These are phyloP conservation scores for Teleogryllus oceanicus DNA, from an alignment of 2,888 invertebrate species.

Conservation along the genomic window DNA sequence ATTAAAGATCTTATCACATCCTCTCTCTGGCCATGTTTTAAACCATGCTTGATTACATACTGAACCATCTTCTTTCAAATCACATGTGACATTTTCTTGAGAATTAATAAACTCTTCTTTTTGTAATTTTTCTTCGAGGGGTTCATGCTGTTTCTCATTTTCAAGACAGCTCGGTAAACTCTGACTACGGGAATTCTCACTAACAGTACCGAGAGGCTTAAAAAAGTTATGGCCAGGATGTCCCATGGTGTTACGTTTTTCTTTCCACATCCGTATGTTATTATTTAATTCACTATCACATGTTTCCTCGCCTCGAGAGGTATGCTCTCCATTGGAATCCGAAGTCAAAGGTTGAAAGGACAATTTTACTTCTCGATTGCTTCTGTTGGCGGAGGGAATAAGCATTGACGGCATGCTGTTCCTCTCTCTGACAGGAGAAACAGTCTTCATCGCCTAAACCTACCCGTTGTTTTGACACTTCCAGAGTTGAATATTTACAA, in stretches of 20 bases:
- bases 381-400: neutral
- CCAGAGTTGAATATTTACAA: neutral
- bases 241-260: slow-evolving; percentile 36
- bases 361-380: neutral
- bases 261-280: slow-evolving; percentile 25
- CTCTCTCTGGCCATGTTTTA: slow-evolving; percentile 54
- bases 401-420: slow-evolving; percentile 18
- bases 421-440: neutral
- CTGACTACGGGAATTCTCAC: slow-evolving; percentile 44
- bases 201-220: slow-evolving; percentile 37
- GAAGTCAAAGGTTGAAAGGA: neutral
- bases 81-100: slow-evolving; percentile 39
- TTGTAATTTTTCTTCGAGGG: neutral
- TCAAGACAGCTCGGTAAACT: slow-evolving; percentile 49
- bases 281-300: slow-evolving; percentile 10
- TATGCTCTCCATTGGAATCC: neutral
- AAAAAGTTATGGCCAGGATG: slow-evolving; percentile 40
- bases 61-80: slow-evolving; percentile 34
- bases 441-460: neutral
- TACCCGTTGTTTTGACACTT: neutral
- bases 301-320: neutral
- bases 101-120: neutral
- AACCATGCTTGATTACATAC: slow-evolving; percentile 47
- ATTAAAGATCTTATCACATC: slow-evolving; percentile 43
- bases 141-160: slow-evolving; percentile 39